These are phyloP conservation scores for Neofelis nebulosa DNA, from an alignment of 2,113 vertebrate genomes.

Conservation along the genomic window DNA sequence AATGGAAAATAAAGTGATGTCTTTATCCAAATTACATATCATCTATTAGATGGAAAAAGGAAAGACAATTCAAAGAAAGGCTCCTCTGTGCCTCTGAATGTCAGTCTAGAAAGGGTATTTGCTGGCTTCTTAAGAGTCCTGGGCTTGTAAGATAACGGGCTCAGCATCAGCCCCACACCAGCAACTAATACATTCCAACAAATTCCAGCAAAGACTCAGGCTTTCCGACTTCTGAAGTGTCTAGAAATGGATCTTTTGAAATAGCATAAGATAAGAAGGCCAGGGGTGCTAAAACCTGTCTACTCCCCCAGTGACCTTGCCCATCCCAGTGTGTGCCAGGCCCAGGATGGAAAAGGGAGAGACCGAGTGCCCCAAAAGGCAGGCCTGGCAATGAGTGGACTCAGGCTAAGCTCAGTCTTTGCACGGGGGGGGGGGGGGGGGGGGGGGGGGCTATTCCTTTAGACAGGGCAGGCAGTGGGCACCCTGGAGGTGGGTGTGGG, in stretches of 20 bases:
- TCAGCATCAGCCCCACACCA: neutral
- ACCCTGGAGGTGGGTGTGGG: neutral
- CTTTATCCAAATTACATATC: neutral
- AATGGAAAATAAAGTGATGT: neutral
- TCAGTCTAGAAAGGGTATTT: neutral
- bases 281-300: neutral
- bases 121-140: neutral
- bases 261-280: neutral
- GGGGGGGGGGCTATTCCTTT: neutral
- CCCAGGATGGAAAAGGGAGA: neutral
- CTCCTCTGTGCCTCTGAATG: neutral
- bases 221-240: neutral
- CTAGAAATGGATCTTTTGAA: neutral
- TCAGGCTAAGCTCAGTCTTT: neutral
- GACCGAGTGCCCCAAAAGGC: neutral
- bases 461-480: accelerated
- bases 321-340: neutral
- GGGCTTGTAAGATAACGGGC: neutral
- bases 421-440: neutral
- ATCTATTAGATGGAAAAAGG: neutral
- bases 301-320: no score
- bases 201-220: neutral
- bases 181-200: neutral
- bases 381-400: neutral
- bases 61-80: neutral